Evolutionary conservation across 2,797 vertebrate species (phyloP).

Genomic region (Neolamprologus multifasciatus): DNA sequence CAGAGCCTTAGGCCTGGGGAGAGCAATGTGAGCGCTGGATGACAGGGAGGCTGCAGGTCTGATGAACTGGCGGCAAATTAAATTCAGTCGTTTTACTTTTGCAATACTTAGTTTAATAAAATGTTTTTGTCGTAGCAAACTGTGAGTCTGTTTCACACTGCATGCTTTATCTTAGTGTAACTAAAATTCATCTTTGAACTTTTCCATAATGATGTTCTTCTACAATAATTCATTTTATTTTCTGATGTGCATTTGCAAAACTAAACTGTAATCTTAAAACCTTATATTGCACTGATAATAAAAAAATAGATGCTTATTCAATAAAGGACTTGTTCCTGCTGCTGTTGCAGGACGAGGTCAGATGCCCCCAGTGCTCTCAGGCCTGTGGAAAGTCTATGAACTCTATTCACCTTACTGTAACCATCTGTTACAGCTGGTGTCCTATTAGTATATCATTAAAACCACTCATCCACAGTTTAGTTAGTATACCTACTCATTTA

Average conservation of each 20-base stretch:
- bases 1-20: neutral
- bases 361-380: neutral
- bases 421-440: neutral
- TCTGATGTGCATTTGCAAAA: neutral
- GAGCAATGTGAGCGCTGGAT: neutral
- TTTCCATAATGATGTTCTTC: neutral
- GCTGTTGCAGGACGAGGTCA: neutral
- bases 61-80: neutral
- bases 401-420: neutral
- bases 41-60: neutral
- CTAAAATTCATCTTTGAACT: neutral
- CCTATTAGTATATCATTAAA: neutral
- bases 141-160: neutral
- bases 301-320: neutral
- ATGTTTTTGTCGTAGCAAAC: neutral
- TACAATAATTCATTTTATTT: neutral
- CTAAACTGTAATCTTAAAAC: neutral
- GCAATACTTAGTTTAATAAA: neutral
- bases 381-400: neutral
- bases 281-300: neutral
- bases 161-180: neutral
- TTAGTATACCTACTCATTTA: neutral
- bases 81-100: neutral
- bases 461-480: neutral
- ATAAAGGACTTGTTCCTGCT: neutral